Evolutionary conservation across 2,888 invertebrate genomes (phyloP).

Genomic region (Cephus rjabovi): DNA sequence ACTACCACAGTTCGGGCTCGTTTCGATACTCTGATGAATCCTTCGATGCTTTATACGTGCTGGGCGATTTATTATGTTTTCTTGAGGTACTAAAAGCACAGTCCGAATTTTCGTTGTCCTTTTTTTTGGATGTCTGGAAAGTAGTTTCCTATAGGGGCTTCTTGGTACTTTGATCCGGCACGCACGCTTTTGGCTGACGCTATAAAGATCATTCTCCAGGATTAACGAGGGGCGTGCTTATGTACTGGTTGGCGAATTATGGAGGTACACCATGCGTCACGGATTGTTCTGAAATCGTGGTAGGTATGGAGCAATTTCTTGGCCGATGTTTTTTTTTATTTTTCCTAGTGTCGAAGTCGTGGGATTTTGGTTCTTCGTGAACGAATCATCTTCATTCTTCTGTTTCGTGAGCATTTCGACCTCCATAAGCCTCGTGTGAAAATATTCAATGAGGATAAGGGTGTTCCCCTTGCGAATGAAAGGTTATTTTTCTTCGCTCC

Average conservation of each 20-base stretch:
- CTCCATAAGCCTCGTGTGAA: too few species aligned
- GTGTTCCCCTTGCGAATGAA: too few species aligned
- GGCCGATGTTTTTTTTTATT: background rate
- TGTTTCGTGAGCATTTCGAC: too few species aligned
- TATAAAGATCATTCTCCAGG: background rate
- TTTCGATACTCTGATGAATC: background rate
- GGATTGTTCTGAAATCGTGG: background rate
- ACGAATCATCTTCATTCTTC: background rate
- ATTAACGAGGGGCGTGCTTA: background rate
- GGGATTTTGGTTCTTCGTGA: background rate
- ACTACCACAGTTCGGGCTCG: background rate
- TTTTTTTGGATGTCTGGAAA: background rate
- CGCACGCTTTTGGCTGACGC: background rate
- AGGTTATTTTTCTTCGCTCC: too few species aligned
- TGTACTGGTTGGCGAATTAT: background rate
- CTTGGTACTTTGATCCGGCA: background rate
- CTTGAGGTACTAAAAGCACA: background rate
- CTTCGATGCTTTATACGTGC: background rate
- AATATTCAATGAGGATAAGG: too few species aligned
- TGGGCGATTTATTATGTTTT: background rate
- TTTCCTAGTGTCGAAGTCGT: background rate
- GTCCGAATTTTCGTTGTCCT: too few species aligned
- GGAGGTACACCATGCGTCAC: background rate
- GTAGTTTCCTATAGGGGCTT: background rate
- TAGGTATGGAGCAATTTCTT: background rate